phyloP scores from a whole-genome alignment of 1,140 invertebrate genomes.

The Euwallacea fornicatus region DNA sequence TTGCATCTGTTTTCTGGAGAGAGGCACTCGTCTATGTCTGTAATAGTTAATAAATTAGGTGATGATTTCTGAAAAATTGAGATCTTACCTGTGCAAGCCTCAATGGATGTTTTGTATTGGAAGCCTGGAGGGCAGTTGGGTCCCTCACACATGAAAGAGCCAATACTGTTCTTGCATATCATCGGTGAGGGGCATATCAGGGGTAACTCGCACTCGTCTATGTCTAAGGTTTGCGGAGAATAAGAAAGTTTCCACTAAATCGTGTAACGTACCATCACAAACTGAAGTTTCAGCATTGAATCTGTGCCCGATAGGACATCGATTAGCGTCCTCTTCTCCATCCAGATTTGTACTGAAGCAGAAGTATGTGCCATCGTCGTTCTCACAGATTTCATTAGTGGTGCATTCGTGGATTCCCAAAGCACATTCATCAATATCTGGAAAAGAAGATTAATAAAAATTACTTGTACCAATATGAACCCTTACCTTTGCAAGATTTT shows the following conservation, averaged over 20 bases:
- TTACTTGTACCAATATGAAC: conserved; percentile 15
- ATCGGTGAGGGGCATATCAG: conserved; percentile 58
- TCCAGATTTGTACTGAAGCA: conserved; percentile 40
- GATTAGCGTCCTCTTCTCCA: conserved; percentile 38
- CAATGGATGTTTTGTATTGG: conserved; percentile 55
- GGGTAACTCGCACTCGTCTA: conserved; percentile 65
- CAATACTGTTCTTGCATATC: conserved; percentile 67
- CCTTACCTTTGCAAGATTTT: conserved; percentile 62
- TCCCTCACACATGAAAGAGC: conserved; percentile 66
- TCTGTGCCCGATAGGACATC: conserved; percentile 66
- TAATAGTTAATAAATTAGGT: conserved; percentile 17
- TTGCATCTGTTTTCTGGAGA: conserved; percentile 64
- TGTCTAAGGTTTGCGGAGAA: conserved; percentile 56
- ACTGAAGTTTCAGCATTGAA: conserved; percentile 62
- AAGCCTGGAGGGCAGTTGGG: conserved; percentile 65
- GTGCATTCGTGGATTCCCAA: conserved; percentile 62
- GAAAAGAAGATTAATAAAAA: neutral
- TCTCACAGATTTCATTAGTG: conserved; percentile 47
- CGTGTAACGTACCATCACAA: conserved; percentile 64
- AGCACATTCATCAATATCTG: conserved; percentile 69
- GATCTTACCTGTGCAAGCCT: conserved; percentile 54
- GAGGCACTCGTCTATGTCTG: conserved; percentile 79
- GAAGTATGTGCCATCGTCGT: conserved; percentile 47
- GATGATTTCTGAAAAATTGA: neutral
- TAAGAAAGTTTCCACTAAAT: neutral